Conservation (phyloP, 2,888 invertebrate species). For the Siphlonurus alternatus region DNA sequence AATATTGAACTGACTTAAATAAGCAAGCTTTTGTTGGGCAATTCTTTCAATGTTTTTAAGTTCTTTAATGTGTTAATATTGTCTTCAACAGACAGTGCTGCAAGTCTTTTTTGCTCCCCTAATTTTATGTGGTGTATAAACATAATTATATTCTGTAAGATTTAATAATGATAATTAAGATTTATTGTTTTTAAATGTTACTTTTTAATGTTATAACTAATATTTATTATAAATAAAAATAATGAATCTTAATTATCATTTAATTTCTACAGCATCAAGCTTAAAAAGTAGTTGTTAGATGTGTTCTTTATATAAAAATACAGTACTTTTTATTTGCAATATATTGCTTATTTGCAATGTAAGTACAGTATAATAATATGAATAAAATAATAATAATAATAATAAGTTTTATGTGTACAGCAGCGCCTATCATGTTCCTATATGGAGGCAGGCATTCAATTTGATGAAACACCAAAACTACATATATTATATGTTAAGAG, state of each 20-base stretch:
- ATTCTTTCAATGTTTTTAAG: not conserved
- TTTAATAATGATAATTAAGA: not conserved
- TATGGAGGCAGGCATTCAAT: not conserved
- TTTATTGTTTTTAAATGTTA: not conserved
- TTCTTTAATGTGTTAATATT: not conserved
- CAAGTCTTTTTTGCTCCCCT: not conserved
- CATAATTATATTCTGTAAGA: not conserved
- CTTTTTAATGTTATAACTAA: not conserved
- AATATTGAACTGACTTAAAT: not conserved
- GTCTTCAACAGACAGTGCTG: not conserved
- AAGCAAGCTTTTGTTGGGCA: not conserved
- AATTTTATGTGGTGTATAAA: not conserved
- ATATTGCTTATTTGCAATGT: not conserved
- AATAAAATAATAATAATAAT: not conserved
- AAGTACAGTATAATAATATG: not conserved
- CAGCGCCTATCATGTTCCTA: not conserved
- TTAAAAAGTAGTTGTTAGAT: not conserved
- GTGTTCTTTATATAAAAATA: too few species aligned
- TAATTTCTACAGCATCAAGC: not conserved
- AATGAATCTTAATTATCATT: not conserved
- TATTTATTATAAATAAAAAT: too few species aligned
- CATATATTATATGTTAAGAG: not conserved
- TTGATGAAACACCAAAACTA: not conserved
- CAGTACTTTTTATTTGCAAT: not conserved
- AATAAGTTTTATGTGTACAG: not conserved